Evolutionary conservation across 2,113 vertebrate species (phyloP).

Genomic region (Mellivora capensis): DNA sequence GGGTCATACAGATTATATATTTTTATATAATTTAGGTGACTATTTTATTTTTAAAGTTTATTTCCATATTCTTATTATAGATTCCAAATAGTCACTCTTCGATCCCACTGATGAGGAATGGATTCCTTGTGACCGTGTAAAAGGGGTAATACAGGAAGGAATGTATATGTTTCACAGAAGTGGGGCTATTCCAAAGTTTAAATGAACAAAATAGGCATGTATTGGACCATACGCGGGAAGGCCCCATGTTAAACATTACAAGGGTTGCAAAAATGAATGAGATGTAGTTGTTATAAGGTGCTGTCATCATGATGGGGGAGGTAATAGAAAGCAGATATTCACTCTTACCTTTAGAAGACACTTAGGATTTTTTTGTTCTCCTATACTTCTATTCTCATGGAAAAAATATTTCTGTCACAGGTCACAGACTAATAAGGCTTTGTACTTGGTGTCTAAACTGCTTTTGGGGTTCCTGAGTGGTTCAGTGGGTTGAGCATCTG

Average conservation of each 20-base stretch:
- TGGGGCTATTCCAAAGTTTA: not conserved
- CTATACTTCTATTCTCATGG: not conserved
- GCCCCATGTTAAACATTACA: not conserved
- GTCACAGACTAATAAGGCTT: not conserved
- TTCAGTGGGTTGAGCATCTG: too few relatives aligned
- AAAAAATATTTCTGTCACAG: not conserved
- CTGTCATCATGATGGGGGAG: not conserved
- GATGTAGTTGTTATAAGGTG: not conserved
- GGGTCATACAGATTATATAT: not conserved
- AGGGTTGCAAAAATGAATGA: not conserved
- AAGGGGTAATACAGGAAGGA: not conserved
- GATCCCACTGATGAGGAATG: not conserved
- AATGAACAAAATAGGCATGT: not conserved
- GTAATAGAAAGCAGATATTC: not conserved
- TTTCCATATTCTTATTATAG: not conserved
- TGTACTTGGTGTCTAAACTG: not conserved
- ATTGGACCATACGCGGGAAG: not conserved
- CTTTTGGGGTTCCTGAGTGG: too few relatives aligned
- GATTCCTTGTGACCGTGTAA: not conserved
- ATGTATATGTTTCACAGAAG: not conserved
- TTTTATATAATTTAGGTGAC: not conserved
- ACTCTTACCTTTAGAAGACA: not conserved
- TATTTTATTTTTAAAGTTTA: not conserved
- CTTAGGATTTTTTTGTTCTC: not conserved
- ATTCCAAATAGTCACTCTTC: not conserved